Evolutionary conservation across 2,888 invertebrate species (phyloP), one percentile per base, ranked within the genome.

Genomic region (Mythimna pallens): DNA sequence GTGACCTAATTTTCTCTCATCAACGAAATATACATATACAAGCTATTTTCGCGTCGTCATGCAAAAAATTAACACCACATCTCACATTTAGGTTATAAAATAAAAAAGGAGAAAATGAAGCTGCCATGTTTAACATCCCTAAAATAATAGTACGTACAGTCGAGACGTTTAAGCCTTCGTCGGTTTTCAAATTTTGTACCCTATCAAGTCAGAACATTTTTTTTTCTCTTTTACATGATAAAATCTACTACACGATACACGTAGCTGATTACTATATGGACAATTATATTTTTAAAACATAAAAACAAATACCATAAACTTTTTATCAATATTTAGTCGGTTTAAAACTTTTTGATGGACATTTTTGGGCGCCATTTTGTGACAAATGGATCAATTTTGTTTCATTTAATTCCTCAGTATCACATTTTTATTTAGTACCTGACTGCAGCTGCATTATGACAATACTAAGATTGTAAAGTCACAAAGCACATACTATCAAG

Each of bases 81-180:
- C 79, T 62, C 20, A 65, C 59, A 76, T 84, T 64, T 58, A 61
- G 57, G 20, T 61, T 64, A 66, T 76, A 68, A 76, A 79, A 78
- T 79, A 71, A 81, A 74, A n/a, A 84, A 87, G 86, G 10, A 22
- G 43, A 57, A 65, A 75, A 76, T 83, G 80, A 77, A 77, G 80
- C 40, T 69, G 79, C 73, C 67, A 86, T 86, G 86, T 87, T 83
- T 84, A 82, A 75, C 86, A 67, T 73, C 52, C 59, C 64, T 70
- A 65, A 82, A 80, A 71, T 76, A 78, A 76, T 81, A 76, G 81
- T 43, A 64, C 30, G 22, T 52, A 30, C 58, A 58, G 34, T 58
- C 58, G 10, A 58, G 58, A 5, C 20, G 20, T 34, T 34, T 34
- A 58, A 20, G n/a, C 1, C 58, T 58, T 58, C 58, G 58, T 58